These are phyloP conservation scores for Premnoplex brunnescens DNA, from an alignment of 2,797 vertebrate genomes.

Conservation along the genomic window DNA sequence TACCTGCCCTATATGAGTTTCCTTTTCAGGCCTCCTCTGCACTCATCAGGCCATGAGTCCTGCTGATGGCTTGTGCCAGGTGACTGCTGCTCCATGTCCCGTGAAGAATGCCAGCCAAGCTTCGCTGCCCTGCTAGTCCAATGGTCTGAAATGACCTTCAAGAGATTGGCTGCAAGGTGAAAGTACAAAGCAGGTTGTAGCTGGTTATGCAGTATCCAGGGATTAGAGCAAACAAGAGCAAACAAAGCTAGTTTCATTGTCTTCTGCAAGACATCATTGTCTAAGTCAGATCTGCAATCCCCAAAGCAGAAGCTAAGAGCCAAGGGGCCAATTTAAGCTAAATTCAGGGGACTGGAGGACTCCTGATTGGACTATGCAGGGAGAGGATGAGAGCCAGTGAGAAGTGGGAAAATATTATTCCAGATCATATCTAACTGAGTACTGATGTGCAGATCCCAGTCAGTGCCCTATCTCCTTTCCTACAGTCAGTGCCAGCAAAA, in stretches of 20 bases:
- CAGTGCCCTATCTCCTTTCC: not conserved
- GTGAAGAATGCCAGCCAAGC: not conserved
- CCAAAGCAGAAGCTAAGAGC: not conserved
- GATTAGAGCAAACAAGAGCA: not conserved
- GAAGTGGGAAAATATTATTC: not conserved
- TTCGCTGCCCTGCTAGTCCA: not conserved
- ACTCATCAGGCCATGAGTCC: not conserved
- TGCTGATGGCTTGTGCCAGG: not conserved
- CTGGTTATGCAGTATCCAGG: not conserved
- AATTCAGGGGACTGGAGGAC: not conserved
- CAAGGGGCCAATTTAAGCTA: not conserved
- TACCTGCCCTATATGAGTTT: not conserved
- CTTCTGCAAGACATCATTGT: not conserved
- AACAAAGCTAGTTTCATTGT: not conserved
- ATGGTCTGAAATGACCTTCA: conserved; percentile 6
- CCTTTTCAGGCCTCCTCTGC: not conserved
- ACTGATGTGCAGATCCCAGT: not conserved
- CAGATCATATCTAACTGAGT: not conserved
- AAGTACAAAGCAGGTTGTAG: not conserved
- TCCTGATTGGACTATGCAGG: not conserved
- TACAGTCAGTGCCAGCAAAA: not conserved
- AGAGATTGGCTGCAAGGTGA: not conserved
- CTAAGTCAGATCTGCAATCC: not conserved
- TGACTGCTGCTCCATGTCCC: not conserved
- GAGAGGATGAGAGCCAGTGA: not conserved